phyloP scores from a whole-genome alignment of 1,140 invertebrate genomes.

The Solen grandis region DNA sequence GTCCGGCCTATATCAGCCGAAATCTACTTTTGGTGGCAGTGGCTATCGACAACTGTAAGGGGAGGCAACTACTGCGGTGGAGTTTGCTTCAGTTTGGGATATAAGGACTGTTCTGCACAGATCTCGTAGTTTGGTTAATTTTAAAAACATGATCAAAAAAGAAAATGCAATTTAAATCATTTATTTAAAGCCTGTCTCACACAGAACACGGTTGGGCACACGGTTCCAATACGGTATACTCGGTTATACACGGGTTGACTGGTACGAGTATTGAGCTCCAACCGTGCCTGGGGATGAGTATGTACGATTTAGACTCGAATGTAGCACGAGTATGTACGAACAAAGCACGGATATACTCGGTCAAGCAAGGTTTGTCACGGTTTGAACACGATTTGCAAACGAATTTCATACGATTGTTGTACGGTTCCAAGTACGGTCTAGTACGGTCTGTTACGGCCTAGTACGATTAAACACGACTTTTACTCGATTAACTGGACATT shows the following conservation, averaged over 20 bases:
- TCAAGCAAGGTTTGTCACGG: not conserved
- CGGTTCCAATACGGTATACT: not conserved
- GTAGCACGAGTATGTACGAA: conserved; percentile 9
- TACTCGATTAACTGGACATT: not conserved
- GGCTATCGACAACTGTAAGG: too few species aligned
- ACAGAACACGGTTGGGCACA: not conserved
- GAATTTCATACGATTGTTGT: not conserved
- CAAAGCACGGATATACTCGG: not conserved
- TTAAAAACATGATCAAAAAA: too few species aligned
- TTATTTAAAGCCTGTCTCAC: not conserved
- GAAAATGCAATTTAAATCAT: too few species aligned
- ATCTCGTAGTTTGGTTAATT: too few species aligned
- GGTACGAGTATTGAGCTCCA: not conserved
- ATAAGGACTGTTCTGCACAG: too few species aligned
- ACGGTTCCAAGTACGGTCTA: not conserved
- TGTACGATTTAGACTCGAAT: conserved; percentile 21
- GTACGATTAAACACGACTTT: not conserved
- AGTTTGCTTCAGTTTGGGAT: too few species aligned
- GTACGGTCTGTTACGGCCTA: not conserved
- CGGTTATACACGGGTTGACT: not conserved
- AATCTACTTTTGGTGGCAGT: too few species aligned
- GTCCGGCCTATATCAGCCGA: too few species aligned
- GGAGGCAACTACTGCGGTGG: too few species aligned
- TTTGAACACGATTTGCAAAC: not conserved
- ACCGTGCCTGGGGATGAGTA: not conserved